Conservation (phyloP, 2,797 vertebrate species). For the Lithobates sylvaticus region DNA sequence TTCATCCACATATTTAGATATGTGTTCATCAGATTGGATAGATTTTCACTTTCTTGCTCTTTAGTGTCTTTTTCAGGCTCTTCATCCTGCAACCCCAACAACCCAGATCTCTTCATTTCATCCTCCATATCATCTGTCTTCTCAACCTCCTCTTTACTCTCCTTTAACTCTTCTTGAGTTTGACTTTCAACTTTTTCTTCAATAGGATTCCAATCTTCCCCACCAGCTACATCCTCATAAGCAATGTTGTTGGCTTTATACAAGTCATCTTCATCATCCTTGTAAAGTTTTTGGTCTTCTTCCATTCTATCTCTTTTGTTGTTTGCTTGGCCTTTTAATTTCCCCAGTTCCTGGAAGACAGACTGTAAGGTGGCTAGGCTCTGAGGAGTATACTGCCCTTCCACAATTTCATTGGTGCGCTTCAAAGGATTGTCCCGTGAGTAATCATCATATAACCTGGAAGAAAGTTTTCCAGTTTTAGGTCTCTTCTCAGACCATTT, state of each 20-base stretch:
- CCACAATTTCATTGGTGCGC: slow-evolving; percentile 93
- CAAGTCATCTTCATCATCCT: slow-evolving; percentile 83
- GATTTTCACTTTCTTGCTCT: slow-evolving; percentile 79
- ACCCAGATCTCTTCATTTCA: slow-evolving; percentile 81
- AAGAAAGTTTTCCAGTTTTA: slow-evolving; percentile 79
- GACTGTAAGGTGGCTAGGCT: slow-evolving; percentile 94
- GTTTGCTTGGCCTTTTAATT: slow-evolving; percentile 76
- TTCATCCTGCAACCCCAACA: slow-evolving; percentile 71
- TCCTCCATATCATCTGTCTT: slow-evolving; percentile 80
- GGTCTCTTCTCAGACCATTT: slow-evolving; percentile 78
- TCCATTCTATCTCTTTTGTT: slow-evolving; percentile 82
- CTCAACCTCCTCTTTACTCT: slow-evolving; percentile 82
- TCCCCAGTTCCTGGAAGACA: slow-evolving; percentile 92
- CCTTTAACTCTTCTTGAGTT: slow-evolving; percentile 86
- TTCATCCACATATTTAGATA: slow-evolving; percentile 85
- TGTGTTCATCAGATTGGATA: slow-evolving; percentile 85
- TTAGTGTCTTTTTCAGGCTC: slow-evolving; percentile 73
- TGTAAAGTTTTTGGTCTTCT: slow-evolving; percentile 83
- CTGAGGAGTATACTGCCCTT: slow-evolving; percentile 94
- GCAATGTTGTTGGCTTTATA: slow-evolving; percentile 85
- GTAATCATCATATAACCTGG: slow-evolving; percentile 83
- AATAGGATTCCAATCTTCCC: slow-evolving; percentile 87
- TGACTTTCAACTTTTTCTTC: slow-evolving; percentile 93
- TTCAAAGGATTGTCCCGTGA: slow-evolving; percentile 86
- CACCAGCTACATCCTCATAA: slow-evolving; percentile 87